Percentiles rank a stretch among this genome's conserved stretches.
These are phyloP conservation scores for Phaethornis superciliosus DNA, from an alignment of 2,113 vertebrate genomes.

Conservation along the genomic window DNA sequence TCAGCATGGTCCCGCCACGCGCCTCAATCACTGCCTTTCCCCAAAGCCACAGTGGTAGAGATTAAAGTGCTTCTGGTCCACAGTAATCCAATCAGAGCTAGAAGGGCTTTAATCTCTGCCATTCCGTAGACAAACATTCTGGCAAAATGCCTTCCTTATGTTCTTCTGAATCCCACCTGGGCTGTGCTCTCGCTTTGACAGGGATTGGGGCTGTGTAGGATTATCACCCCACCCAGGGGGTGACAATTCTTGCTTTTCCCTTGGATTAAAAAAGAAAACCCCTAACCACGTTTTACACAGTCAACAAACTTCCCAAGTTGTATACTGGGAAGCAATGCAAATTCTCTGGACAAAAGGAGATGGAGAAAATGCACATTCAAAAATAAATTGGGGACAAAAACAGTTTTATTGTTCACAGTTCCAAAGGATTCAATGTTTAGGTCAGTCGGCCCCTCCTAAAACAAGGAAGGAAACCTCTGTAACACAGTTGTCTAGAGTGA, in stretches of 20 bases:
- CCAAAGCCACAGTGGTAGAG: constrained; percentile 40
- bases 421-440: neutral
- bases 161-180: constrained; percentile 13
- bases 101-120: constrained; percentile 52
- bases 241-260: neutral
- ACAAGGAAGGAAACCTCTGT: neutral
- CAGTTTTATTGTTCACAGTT: neutral
- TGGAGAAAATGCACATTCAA: neutral
- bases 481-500: neutral
- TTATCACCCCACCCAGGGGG: neutral
- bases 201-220: neutral
- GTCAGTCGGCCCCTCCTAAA: neutral
- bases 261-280: neutral
- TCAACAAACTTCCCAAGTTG: neutral
- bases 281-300: neutral
- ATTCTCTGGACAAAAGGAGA: neutral
- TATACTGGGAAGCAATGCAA: neutral
- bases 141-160: constrained; percentile 48
- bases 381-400: neutral
- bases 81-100: constrained; percentile 70
- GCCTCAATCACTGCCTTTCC: constrained; percentile 43
- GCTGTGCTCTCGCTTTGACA: neutral
- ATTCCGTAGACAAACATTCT: constrained; percentile 44
- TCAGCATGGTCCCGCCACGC: constrained; percentile 5
- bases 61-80: constrained; percentile 68